Evolutionary conservation across 2,797 vertebrate species (phyloP).

Genomic region (Lacerta agilis): DNA sequence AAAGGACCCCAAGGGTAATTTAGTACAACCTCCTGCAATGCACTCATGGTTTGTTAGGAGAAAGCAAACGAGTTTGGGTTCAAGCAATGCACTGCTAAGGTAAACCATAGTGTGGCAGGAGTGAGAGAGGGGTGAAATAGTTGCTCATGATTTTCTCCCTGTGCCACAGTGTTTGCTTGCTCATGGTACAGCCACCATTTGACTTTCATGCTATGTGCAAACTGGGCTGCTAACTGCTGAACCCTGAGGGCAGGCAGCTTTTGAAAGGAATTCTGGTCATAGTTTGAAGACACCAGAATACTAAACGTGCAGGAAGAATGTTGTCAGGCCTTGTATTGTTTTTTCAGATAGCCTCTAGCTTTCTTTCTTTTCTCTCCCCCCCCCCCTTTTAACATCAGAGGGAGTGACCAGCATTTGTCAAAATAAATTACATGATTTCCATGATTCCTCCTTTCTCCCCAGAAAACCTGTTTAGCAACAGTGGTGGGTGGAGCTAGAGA

Average conservation of each 20-base stretch:
- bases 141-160: no score
- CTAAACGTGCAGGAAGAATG: background rate
- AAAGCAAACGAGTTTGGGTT: no score
- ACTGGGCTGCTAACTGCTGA: background rate
- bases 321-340: background rate
- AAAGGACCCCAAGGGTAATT: no score
- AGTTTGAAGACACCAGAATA: background rate
- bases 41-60: no score
- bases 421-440: background rate
- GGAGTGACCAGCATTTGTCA: background rate
- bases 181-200: no score
- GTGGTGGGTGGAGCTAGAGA: background rate
- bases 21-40: no score
- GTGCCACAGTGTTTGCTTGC: no score
- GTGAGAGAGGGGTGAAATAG: no score
- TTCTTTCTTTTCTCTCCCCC: no score
- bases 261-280: slow-evolving; percentile 6
- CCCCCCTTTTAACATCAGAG: background rate
- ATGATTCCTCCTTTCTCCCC: background rate
- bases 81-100: no score
- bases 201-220: no score
- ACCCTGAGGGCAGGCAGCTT: slow-evolving; percentile 18
- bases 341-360: background rate
- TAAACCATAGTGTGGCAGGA: no score
- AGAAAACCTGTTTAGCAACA: background rate